Evolutionary conservation across 1,140 invertebrate species (phyloP).

Genomic region (Magallana angulata): DNA sequence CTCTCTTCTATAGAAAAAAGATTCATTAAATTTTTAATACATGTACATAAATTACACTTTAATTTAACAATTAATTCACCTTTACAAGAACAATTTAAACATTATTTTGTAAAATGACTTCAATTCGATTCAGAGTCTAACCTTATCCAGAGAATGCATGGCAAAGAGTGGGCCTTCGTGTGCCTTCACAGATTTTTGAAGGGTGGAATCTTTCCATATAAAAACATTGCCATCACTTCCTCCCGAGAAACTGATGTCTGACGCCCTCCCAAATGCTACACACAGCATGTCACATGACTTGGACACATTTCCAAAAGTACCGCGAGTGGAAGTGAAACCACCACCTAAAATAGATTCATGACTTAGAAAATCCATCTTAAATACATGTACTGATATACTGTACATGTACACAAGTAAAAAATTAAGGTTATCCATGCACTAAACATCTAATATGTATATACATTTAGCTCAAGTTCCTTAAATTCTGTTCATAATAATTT

Average conservation of each 20-base stretch:
- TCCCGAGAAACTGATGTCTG: conserved; percentile 77
- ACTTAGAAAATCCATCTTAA: neutral
- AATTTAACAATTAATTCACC: too few species aligned
- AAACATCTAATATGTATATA: too few species aligned
- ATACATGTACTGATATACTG: too few species aligned
- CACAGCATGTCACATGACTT: conserved; percentile 79
- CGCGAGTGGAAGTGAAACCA: conserved; percentile 78
- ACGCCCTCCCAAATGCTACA: conserved; percentile 75
- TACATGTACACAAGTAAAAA: too few species aligned
- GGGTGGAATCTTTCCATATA: conserved; percentile 74
- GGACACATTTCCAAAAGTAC: conserved; percentile 78
- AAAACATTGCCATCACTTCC: conserved; percentile 78
- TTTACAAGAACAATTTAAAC: too few species aligned
- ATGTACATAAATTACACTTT: too few species aligned
- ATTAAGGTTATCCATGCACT: too few species aligned
- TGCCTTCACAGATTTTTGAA: conserved; percentile 76
- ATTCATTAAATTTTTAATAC: too few species aligned
- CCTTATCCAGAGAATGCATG: conserved; percentile 79
- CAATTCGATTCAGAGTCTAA: conserved; percentile 27
- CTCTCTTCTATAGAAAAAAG: too few species aligned
- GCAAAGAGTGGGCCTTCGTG: conserved; percentile 80
- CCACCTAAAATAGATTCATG: conserved; percentile 68
- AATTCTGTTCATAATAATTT: too few species aligned
- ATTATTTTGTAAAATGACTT: neutral
- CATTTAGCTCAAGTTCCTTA: too few species aligned